Evolutionary conservation across 2,113 vertebrate species (phyloP), one percentile per base, ranked within the genome.

Genomic region (Raja brachyura): DNA sequence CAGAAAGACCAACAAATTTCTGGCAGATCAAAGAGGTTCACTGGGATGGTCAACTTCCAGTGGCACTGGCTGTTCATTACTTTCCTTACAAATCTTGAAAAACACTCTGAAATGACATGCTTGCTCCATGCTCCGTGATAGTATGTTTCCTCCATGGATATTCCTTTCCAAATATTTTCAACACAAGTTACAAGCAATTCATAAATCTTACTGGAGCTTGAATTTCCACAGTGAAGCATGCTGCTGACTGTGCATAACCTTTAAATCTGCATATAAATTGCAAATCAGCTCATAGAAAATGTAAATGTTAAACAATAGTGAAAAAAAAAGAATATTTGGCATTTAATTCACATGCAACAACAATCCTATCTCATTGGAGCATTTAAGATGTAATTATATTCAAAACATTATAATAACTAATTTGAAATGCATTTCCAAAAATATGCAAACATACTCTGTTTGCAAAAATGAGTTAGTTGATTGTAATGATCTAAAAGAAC

Each of bases 291-390:
- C 81, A 85, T 73, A 16, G 48, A 14, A 85, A 85, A 61, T 59
- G 54, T 54, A 85, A 61, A 85, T 59, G 81, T 22, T n/a, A 25
- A 86, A 86, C 25, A n/a, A 56, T 28, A n/a, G 25, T 61, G 56
- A 86, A 86, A 48, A 86, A 85, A 48, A 86, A 2, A 86, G 81
- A 61, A 85, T 59, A 85, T 86, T 86, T 86, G 56, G 28, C 0
- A 86, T 86, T 86, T 85, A n/a, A 61, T 85, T 59, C 81, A 59
- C 54, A 59, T 85, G 81, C 54, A n/a, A 85, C 22, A 85, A 85
- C 54, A 85, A 25, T n/a, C 54, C 54, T 59, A n/a, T 22, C 54
- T 54, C 81, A 28, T 85, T 56, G 81, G 81, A 85, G 81, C 25
- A 59, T 85, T 85, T 59, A 48, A 8, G 7, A 28, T 85, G 22